phyloP scores from a whole-genome alignment of 2,113 vertebrate species.

The Xenopus tropicalis region UCB_Xtro_10.0 CM004446.2:54524001-54524500 shows the following conservation, averaged over 20 bases:
- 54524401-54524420: too few relatives aligned
- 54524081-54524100: constrained; percentile 83
- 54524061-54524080: constrained; percentile 92
- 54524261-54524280: constrained; percentile 87
- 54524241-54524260: constrained; percentile 81
- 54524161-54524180: constrained; percentile 81
- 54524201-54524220: constrained; percentile 92
- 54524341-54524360: constrained; percentile 2
- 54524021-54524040: constrained; percentile 86
- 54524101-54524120: constrained; percentile 88
- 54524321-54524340: not conserved
- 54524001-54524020: constrained; percentile 82
- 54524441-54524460: too few relatives aligned
- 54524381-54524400: not conserved
- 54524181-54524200: constrained; percentile 85
- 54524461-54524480: too few relatives aligned
- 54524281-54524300: constrained; percentile 91
- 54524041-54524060: constrained; percentile 78
- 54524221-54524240: constrained; percentile 89
- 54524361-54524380: not conserved
- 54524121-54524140: constrained; percentile 72
- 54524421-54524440: too few relatives aligned
- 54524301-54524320: constrained; percentile 36
- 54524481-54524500: too few relatives aligned
- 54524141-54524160: constrained; percentile 77